Percentiles rank a stretch among this genome's conserved stretches.
Evolutionary conservation across 1,140 invertebrate genomes (phyloP).

Genomic region (Danaus plexippus): DNA sequence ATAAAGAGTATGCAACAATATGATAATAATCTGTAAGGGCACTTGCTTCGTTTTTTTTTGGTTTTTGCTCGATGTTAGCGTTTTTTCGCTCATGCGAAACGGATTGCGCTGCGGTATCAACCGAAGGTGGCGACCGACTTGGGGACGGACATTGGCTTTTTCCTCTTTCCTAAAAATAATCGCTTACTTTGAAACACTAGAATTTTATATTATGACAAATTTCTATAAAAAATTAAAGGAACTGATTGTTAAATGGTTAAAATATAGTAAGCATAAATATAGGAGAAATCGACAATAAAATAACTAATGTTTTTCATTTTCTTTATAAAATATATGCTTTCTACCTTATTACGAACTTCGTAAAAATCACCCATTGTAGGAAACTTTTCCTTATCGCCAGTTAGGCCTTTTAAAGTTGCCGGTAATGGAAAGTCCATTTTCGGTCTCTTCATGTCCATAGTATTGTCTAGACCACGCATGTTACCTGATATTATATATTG

Average conservation of each 20-base stretch:
- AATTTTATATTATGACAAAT: no score
- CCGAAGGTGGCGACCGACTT: slow-evolving; percentile 23
- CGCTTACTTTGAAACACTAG: no score
- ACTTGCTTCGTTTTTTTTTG: slow-evolving; percentile 9
- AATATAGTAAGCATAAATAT: no score
- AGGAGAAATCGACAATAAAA: no score
- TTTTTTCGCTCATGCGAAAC: slow-evolving; percentile 16
- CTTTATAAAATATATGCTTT: slow-evolving; percentile 1
- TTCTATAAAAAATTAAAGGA: no score
- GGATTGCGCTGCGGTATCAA: slow-evolving; percentile 8
- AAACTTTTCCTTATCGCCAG: slow-evolving; percentile 42
- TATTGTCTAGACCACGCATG: slow-evolving; percentile 48
- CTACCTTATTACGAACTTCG: slow-evolving; percentile 38
- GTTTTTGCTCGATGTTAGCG: slow-evolving; percentile 24
- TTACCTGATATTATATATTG: slow-evolving; percentile 28
- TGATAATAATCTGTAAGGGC: no score
- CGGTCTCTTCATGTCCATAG: slow-evolving; percentile 42
- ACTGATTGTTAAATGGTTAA: no score
- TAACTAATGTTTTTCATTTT: no score
- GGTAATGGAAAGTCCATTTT: slow-evolving; percentile 57
- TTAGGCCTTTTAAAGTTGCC: slow-evolving; percentile 38
- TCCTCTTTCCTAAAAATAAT: slow-evolving; percentile 22
- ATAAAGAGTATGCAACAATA: no score
- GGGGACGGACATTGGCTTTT: slow-evolving; percentile 19
- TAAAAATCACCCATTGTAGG: slow-evolving; percentile 55